These are phyloP conservation scores for Baccha elongata DNA, from an alignment of 2,888 invertebrate species.

Conservation along the genomic window DNA sequence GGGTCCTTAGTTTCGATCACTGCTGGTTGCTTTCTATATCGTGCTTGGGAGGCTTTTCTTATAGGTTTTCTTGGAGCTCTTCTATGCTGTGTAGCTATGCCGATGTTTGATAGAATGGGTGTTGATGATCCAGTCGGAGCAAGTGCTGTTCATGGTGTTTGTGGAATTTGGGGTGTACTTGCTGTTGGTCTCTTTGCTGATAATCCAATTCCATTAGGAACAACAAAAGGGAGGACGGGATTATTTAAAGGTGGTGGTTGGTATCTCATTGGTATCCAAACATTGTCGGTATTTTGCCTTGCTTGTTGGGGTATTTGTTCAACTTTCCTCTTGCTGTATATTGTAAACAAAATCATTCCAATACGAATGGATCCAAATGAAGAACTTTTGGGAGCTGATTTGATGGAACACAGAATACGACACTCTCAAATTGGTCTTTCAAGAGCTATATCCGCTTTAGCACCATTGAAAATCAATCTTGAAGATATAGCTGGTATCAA, in stretches of 20 bases:
- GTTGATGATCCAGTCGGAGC: constrained; percentile 95
- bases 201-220: constrained; percentile 90
- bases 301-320: constrained; percentile 88
- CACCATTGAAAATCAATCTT: constrained; percentile 85
- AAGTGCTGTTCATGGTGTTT: constrained; percentile 93
- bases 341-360: constrained; percentile 89
- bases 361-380: constrained; percentile 94
- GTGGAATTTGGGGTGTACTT: constrained; percentile 87
- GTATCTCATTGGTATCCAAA: constrained; percentile 93
- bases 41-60: constrained; percentile 92
- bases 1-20: constrained; percentile 94
- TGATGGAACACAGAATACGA: constrained; percentile 92
- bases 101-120: constrained; percentile 89
- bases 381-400: constrained; percentile 94
- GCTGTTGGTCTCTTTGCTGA: constrained; percentile 95
- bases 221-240: constrained; percentile 90
- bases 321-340: constrained; percentile 89
- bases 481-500: constrained; percentile 79
- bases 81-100: constrained; percentile 88
- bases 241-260: constrained; percentile 93
- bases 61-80: constrained; percentile 91
- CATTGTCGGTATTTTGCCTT: constrained; percentile 88
- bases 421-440: constrained; percentile 87
- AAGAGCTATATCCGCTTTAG: constrained; percentile 88
- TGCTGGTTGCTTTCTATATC: constrained; percentile 93